phyloP scores from a whole-genome alignment of 2,113 vertebrate species.

The Monopterus albus region DNA sequence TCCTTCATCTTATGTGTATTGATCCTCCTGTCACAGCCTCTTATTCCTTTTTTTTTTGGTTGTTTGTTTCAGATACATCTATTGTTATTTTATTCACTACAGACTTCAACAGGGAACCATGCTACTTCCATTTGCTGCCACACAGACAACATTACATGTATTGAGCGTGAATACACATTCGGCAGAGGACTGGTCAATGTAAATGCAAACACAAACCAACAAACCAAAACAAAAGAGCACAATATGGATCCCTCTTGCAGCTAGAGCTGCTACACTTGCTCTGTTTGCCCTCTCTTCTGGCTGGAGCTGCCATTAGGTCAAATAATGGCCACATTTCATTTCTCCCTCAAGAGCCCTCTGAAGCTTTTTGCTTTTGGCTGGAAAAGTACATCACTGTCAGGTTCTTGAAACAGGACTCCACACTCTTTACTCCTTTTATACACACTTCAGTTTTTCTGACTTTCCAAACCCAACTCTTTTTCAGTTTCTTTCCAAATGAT shows the following conservation, averaged over 20 bases:
- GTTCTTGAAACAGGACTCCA: not conserved
- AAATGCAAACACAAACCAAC: slow-evolving; percentile 76
- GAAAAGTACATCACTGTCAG: slow-evolving; percentile 53
- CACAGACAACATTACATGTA: slow-evolving; percentile 47
- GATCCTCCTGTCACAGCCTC: slow-evolving; percentile 52
- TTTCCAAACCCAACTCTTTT: not conserved
- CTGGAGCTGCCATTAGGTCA: slow-evolving; percentile 72
- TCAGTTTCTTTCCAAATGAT: not conserved
- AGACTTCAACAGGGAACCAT: slow-evolving; percentile 35
- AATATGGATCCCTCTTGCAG: slow-evolving; percentile 71
- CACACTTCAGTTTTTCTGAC: not conserved
- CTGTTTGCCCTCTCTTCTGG: slow-evolving; percentile 73
- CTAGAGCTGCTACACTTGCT: slow-evolving; percentile 60
- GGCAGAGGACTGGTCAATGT: slow-evolving; percentile 58
- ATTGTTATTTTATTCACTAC: slow-evolving; percentile 61
- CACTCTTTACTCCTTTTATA: not conserved
- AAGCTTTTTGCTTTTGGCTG: slow-evolving; percentile 55
- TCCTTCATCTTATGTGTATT: slow-evolving; percentile 71
- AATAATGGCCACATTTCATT: slow-evolving; percentile 67
- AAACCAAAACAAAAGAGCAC: slow-evolving; percentile 75
- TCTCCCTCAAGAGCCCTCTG: slow-evolving; percentile 73
- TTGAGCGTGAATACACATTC: slow-evolving; percentile 70
- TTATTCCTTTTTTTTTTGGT: slow-evolving; percentile 37
- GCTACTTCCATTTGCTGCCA: slow-evolving; percentile 59
- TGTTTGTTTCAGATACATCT: slow-evolving; percentile 57